These are phyloP conservation scores for Malurus melanocephalus DNA, from an alignment of 2,113 vertebrate genomes.

Conservation along the genomic window DNA sequence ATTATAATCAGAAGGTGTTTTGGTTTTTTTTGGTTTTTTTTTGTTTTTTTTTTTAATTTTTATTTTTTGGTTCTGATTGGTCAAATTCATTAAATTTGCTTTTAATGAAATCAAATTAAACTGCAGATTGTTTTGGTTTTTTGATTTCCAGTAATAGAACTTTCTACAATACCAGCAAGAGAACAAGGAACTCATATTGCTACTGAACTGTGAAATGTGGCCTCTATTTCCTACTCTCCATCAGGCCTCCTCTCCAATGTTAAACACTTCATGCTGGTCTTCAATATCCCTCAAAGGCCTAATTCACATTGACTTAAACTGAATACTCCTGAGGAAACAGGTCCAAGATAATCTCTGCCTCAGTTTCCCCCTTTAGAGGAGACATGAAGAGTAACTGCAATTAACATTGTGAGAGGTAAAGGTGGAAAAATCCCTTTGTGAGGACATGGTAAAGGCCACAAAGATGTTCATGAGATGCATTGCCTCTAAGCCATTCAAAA, in stretches of 20 bases:
- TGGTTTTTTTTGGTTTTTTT: fast-evolving
- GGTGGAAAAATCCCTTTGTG: not conserved
- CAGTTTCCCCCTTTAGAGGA: not conserved
- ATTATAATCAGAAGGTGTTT: not conserved
- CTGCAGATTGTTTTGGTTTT: not conserved
- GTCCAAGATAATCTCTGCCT: not conserved
- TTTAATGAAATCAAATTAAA: not conserved
- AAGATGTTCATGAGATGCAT: not conserved
- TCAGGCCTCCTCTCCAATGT: not conserved
- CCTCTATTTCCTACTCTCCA: not conserved
- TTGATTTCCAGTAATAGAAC: not conserved
- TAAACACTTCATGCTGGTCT: not conserved
- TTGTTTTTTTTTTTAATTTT: not conserved
- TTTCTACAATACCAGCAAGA: not conserved
- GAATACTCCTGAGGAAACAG: not conserved
- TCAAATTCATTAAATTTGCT: not conserved
- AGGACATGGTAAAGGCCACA: not conserved
- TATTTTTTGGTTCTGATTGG: fast-evolving
- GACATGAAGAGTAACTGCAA: not conserved
- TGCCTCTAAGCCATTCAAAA: not conserved
- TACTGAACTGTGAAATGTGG: not conserved
- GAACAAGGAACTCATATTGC: not conserved
- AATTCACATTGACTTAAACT: not conserved
- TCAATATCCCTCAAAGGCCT: not conserved
- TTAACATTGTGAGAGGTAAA: not conserved